Base-by-base conservation (phyloP, 2,888 invertebrate genomes). In the Odiellus spinosus region DNA sequence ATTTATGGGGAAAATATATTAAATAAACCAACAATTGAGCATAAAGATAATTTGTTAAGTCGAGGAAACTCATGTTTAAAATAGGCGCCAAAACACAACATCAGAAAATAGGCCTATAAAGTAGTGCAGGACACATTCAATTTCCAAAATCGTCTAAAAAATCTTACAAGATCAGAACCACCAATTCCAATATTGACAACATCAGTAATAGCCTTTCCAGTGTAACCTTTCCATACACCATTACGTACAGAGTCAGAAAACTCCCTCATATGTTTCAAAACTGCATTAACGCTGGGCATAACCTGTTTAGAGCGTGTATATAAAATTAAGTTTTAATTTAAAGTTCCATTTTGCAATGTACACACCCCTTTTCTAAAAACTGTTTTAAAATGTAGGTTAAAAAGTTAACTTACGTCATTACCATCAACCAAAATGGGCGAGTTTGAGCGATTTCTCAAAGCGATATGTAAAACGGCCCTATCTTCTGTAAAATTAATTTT, bases 141-240 rank as follows among this genome's bases (percentile, higher is more conserved):
- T n/a, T n/a, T n/a, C n/a, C n/a, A n/a, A n/a, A n/a, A n/a, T n/a
- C n/a, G 26, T 26, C 8, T 26, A 26, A 26, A 26, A 6, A 26
- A 26, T 59, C 66, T 63, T 62, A 76, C 78, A 63, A 99, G 74
- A 72, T 99, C 98, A 1, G 96, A 98, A 34, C 98, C 98, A 32
- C 98, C 98, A 61, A 99, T 99, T 50, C 98, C 98, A 67, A 99
- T 98, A 68, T 98, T 99, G 50, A 98, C 83, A 35, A 98, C 86
- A 72, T 98, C 95, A 42, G 86, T 90, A 51, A 99, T 96, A 50
- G 80, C 67, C 68, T 93, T 86, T 15, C 93, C 95, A 0, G 91
- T 88, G 67, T 80, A 88, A 5, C 78, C 78, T 51, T 71, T 69
- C 77, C 77, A 78, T 38, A 65, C 58, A 3, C 76, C 75, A 40